These are phyloP conservation scores for Hycleus cichorii DNA, from an alignment of 1,140 invertebrate genomes.

Conservation along the genomic window DNA sequence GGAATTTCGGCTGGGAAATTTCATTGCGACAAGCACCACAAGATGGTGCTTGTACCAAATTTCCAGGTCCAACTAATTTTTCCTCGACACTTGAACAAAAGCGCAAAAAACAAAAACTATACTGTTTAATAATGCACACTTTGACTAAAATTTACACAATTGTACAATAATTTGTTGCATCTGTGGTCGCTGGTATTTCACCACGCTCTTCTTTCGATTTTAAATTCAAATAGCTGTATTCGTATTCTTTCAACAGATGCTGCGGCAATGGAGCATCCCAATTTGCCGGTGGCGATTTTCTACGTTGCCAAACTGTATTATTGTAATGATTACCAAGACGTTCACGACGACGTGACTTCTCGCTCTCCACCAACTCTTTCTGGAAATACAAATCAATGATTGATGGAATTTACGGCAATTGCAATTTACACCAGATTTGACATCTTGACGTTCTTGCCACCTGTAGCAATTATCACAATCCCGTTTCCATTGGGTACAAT, in stretches of 20 bases:
- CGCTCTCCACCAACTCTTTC: conserved; percentile 63
- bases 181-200: conserved; percentile 36
- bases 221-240: conserved; percentile 56
- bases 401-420: conserved; percentile 6
- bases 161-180: conserved; percentile 23
- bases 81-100: too few relatives aligned
- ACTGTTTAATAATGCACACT: conserved; percentile 2
- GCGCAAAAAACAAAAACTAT: too few relatives aligned
- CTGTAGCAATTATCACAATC: conserved; percentile 68
- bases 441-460: conserved; percentile 56
- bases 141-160: conserved; percentile 13
- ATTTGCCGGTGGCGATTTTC: conserved; percentile 64
- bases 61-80: too few relatives aligned
- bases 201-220: conserved; percentile 56
- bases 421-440: conserved; percentile 56
- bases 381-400: conserved; percentile 38
- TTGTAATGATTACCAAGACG: conserved; percentile 57
- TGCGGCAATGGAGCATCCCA: conserved; percentile 74
- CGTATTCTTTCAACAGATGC: conserved; percentile 57
- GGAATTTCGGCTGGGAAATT: too few relatives aligned
- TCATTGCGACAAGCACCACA: too few relatives aligned
- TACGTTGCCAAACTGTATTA: conserved; percentile 72
- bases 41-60: too few relatives aligned
- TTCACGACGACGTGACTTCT: conserved; percentile 52
- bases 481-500: conserved; percentile 71